Evolutionary conservation across 2,888 invertebrate species (phyloP), one percentile per base, ranked within the genome.

Genomic region (Drosophila borealis): DNA sequence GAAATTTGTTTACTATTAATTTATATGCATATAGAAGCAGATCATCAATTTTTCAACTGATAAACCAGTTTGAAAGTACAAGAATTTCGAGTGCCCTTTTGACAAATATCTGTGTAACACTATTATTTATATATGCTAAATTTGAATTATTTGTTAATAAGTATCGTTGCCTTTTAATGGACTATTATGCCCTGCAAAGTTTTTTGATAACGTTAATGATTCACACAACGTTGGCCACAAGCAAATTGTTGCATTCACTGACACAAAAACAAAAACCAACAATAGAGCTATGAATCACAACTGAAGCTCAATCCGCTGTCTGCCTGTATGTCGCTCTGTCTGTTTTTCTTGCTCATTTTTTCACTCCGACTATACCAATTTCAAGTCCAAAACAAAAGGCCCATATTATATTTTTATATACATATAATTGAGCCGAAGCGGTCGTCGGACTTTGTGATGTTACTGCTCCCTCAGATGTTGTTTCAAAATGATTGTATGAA

Each of bases 161-260:
- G 5, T 33, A 11, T 3, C 8, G n/a, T 21, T 39, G 29, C 14
- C 2, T 9, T 53, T 13, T 9, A 17, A 17, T 17, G 14, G 17
- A 4, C 5, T 41, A 2, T 17, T 10, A 8, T 19, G 41, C 33
- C 5, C 41, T n/a, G 19, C 29, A 11, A 41, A 46, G 41, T 46
- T 34, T 46, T 51, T 53, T 17, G 51, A 53, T 65, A 53, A 46
- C 17, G 34, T 29, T 29, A 45, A 48, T 65, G 65, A 65, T 36
- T 62, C 65, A 65, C 64, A 65, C 64, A 53, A 46, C 45, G 51
- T 14, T 65, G 63, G 10, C 33, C 62, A 45, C 64, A n/a, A 62
- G 39, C 63, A 57, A 37, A 29, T 29, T 59, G 49, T 17, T 33
- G 19, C 14, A 37, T 13, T 36, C 34, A 29, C 17, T 17, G 39